phyloP scores from a whole-genome alignment of 2,888 invertebrate genomes.

The Petrolisthes manimaculis region DNA sequence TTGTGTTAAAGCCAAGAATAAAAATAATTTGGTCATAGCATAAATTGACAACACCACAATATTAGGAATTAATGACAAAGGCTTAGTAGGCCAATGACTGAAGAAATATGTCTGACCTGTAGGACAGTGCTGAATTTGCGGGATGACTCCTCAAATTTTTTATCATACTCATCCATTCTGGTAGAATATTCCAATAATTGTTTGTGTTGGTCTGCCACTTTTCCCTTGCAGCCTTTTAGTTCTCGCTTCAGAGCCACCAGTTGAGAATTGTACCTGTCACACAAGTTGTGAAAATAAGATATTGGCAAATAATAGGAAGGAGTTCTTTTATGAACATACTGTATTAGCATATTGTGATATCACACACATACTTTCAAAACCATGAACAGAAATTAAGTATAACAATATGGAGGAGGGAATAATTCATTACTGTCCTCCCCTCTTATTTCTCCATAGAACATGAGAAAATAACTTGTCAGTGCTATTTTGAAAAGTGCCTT shows the following conservation, averaged over 20 bases:
- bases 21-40: not conserved
- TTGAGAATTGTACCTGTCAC: slow-evolving; percentile 82
- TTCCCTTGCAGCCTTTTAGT: slow-evolving; percentile 83
- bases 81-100: not conserved
- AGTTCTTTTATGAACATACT: slow-evolving; percentile 9
- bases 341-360: not conserved
- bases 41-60: not conserved
- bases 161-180: slow-evolving; percentile 89
- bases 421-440: not conserved
- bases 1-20: too few species aligned
- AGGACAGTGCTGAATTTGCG: slow-evolving; percentile 89
- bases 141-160: slow-evolving; percentile 90
- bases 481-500: too few species aligned
- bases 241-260: slow-evolving; percentile 83
- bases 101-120: slow-evolving; percentile 74
- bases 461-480: too few species aligned
- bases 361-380: not conserved
- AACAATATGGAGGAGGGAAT: not conserved
- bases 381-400: too few species aligned
- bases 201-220: slow-evolving; percentile 87
- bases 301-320: not conserved
- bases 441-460: too few species aligned
- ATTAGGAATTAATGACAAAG: not conserved
- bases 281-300: not conserved
- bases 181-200: slow-evolving; percentile 83